Evolutionary conservation across 2,113 vertebrate species (phyloP).

Genomic region (Egretta garzetta): DNA sequence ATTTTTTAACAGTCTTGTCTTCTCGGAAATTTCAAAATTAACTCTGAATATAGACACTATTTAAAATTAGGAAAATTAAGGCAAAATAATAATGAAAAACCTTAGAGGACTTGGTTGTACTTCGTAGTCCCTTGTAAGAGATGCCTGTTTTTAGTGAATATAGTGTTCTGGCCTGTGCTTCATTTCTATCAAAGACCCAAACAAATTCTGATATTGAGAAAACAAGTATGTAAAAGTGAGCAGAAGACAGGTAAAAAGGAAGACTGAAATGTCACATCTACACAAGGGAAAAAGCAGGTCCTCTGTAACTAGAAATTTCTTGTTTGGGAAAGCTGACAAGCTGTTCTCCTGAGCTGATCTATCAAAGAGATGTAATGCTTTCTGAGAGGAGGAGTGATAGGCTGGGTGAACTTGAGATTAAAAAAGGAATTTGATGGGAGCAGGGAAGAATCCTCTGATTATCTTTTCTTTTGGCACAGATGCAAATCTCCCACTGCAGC

Average conservation of each 20-base stretch:
- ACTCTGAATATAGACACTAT: not conserved
- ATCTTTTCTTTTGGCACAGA: slow-evolving; percentile 35
- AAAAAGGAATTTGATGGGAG: slow-evolving; percentile 43
- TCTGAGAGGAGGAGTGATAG: slow-evolving; percentile 35
- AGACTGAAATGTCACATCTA: not conserved
- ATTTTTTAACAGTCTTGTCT: not conserved
- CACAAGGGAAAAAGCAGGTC: not conserved
- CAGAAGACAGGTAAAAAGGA: not conserved
- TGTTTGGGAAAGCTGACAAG: slow-evolving; percentile 17
- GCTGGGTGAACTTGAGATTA: slow-evolving; percentile 53
- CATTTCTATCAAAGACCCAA: not conserved
- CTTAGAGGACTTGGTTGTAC: not conserved
- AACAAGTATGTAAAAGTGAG: not conserved
- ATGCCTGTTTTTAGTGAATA: not conserved
- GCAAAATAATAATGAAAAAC: not conserved
- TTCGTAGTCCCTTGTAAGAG: not conserved
- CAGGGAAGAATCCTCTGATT: slow-evolving; percentile 34
- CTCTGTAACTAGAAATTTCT: not conserved
- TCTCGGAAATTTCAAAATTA: not conserved
- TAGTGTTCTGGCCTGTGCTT: not conserved
- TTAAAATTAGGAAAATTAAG: not conserved
- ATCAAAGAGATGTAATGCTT: not conserved
- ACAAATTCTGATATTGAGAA: not conserved
- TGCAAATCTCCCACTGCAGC: slow-evolving; percentile 24
- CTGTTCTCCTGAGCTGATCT: slow-evolving; percentile 6